Conservation (phyloP, 2,797 vertebrate species). For the Eutrigla gurnardus region DNA sequence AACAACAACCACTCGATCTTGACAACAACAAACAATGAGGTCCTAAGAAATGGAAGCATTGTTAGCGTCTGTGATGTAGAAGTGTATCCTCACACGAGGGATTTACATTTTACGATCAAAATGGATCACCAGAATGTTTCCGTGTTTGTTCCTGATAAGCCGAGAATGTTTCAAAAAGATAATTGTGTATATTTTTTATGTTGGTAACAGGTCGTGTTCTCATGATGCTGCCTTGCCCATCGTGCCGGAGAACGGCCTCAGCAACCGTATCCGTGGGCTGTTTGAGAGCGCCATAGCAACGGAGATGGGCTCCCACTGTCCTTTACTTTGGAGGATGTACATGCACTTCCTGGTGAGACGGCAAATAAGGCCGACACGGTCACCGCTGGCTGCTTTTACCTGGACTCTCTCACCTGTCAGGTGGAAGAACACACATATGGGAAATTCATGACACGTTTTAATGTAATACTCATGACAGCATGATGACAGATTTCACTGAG, state of each 20-base stretch:
- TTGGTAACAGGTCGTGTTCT: constrained; percentile 65
- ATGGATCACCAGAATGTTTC: neutral
- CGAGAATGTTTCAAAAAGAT: neutral
- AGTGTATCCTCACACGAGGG: too few species aligned
- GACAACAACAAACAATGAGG: too few species aligned
- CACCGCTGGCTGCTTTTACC: neutral
- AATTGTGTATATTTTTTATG: neutral
- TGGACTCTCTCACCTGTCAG: neutral
- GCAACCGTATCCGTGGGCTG: constrained; percentile 90
- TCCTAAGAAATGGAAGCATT: too few species aligned
- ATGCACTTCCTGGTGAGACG: constrained; percentile 91
- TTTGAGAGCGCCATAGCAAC: constrained; percentile 89
- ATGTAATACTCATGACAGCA: neutral
- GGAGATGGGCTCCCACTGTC: constrained; percentile 88
- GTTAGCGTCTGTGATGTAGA: too few species aligned
- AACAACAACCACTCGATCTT: too few species aligned
- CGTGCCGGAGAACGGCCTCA: constrained; percentile 91
- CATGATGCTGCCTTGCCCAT: constrained; percentile 67
- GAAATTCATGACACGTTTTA: neutral
- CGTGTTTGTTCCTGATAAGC: neutral
- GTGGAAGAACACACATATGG: neutral
- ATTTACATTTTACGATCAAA: too few species aligned
- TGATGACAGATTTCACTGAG: neutral
- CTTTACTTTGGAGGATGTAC: constrained; percentile 96
- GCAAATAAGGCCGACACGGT: constrained; percentile 13